Percentiles rank a stretch among this genome's conserved stretches.
phyloP scores from a whole-genome alignment of 1,140 invertebrate genomes.

The Bombus terrestris region DNA sequence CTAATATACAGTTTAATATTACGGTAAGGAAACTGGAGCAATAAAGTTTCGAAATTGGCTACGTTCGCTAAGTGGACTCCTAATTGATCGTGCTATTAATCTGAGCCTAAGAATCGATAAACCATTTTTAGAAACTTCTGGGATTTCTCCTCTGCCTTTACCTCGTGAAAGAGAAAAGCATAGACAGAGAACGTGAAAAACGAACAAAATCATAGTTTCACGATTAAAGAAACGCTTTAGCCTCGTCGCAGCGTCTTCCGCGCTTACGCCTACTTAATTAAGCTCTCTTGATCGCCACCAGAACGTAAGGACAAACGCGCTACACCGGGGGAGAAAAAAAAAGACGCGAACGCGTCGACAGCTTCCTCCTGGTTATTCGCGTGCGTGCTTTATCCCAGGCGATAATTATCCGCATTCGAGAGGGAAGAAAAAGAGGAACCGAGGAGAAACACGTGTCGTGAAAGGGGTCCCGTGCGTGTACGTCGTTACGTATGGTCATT shows the following conservation, averaged over 20 bases:
- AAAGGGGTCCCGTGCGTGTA: constrained; percentile 53
- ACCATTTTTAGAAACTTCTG: neutral
- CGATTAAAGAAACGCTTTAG: neutral
- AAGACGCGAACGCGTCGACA: constrained; percentile 9
- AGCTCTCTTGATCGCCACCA: constrained; percentile 5
- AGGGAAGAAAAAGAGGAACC: neutral
- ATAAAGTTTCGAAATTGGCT: neutral
- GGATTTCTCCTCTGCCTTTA: neutral
- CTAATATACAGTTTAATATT: neutral
- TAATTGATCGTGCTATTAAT: constrained; percentile 3
- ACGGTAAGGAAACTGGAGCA: neutral
- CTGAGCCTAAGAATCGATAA: neutral
- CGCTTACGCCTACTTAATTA: constrained; percentile 15
- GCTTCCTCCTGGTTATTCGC: constrained; percentile 27
- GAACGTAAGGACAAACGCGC: constrained; percentile 4
- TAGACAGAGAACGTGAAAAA: neutral
- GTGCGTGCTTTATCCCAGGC: constrained; percentile 43
- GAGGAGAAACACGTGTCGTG: constrained; percentile 47
- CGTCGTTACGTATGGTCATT: constrained; percentile 58
- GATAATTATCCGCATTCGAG: constrained; percentile 53
- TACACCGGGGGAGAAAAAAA: too few relatives aligned
- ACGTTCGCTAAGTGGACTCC: neutral
- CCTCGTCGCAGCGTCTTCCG: neutral
- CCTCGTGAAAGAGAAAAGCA: neutral
- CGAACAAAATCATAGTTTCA: neutral